A percentile compares a stretch with the other conserved stretches of the same genome.
These are phyloP conservation scores for Corythaixoides concolor DNA, from an alignment of 2,113 vertebrate species.

Conservation along the genomic window DNA sequence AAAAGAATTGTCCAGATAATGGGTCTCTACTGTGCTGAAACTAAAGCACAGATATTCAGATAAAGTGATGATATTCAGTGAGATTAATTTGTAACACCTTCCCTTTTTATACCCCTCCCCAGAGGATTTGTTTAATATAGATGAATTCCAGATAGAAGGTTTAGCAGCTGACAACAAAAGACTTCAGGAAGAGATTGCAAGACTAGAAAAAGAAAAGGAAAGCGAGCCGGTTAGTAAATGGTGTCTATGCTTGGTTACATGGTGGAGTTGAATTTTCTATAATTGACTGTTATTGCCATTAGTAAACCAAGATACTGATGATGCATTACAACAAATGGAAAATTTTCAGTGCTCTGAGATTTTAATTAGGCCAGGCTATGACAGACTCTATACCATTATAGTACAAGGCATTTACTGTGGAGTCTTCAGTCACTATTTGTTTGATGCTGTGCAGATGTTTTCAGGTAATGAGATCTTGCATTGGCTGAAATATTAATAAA, in stretches of 20 bases:
- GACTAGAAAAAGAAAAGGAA: constrained; percentile 87
- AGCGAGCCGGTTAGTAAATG: constrained; percentile 82
- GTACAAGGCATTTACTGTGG: not conserved
- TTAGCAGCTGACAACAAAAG: constrained; percentile 81
- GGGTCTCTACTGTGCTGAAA: not conserved
- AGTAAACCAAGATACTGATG: not conserved
- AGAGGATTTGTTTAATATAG: constrained; percentile 91
- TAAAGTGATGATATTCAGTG: not conserved
- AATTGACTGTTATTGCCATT: not conserved
- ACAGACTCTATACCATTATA: not conserved
- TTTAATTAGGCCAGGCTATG: not conserved
- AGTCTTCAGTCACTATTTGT: not conserved
- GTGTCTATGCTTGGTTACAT: not conserved
- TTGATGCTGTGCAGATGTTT: not conserved
- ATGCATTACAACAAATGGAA: not conserved
- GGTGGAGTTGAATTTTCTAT: not conserved
- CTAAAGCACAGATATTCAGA: not conserved
- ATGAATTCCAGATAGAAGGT: constrained; percentile 79
- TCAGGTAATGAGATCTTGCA: not conserved
- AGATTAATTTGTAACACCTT: not conserved
- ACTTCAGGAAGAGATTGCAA: constrained; percentile 83
- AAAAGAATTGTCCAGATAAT: not conserved
- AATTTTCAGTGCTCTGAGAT: not conserved
- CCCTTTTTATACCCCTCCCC: not conserved
- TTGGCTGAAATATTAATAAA: not conserved